Conservation (phyloP, 2,797 vertebrate species). For the Bryconaethiops microstoma region DNA sequence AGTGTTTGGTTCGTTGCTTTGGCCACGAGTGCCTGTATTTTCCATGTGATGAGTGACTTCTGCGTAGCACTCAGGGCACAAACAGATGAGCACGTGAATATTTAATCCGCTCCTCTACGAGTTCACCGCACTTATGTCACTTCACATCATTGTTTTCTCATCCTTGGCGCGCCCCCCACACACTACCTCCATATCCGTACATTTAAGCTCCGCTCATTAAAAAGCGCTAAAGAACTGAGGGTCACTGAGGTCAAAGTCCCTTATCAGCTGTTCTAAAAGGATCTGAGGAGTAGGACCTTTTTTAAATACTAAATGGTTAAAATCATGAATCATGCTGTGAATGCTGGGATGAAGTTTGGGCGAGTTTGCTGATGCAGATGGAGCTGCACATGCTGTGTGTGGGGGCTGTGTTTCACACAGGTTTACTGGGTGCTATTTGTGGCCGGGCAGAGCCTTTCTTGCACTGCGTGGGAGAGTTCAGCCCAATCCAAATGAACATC, state of each 20-base stretch:
- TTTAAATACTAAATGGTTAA: slow-evolving; percentile 34
- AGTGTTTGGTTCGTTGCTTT: slow-evolving; percentile 34
- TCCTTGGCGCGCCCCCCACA: slow-evolving; percentile 12
- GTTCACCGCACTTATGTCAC: slow-evolving; percentile 13
- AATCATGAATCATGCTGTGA: slow-evolving; percentile 22
- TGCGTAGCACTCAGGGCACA: slow-evolving; percentile 31
- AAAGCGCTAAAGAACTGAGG: slow-evolving; percentile 13
- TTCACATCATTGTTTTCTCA: slow-evolving; percentile 33
- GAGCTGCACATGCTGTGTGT: slow-evolving; percentile 15
- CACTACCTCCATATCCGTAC: slow-evolving; percentile 25
- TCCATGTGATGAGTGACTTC: slow-evolving; percentile 34
- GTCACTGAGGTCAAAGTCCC: slow-evolving; percentile 33
- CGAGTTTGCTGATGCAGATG: slow-evolving; percentile 21
- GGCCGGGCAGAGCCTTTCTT: slow-evolving; percentile 47
- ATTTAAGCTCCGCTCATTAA: slow-evolving; percentile 22
- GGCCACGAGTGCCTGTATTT: slow-evolving; percentile 37
- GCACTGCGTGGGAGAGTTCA: slow-evolving; percentile 66
- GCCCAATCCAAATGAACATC: slow-evolving; percentile 64
- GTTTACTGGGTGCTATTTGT: slow-evolving; percentile 56
- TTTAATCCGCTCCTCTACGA: slow-evolving; percentile 15
- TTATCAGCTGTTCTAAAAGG: background rate
- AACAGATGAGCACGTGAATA: slow-evolving; percentile 47
- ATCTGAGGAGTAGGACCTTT: background rate
- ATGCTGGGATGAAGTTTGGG: slow-evolving; percentile 22
- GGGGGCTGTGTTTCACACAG: slow-evolving; percentile 38